Evolutionary conservation across 1,140 invertebrate genomes (phyloP), one percentile per base, ranked within the genome.

Genomic region (Neuroterus valhalla): DNA sequence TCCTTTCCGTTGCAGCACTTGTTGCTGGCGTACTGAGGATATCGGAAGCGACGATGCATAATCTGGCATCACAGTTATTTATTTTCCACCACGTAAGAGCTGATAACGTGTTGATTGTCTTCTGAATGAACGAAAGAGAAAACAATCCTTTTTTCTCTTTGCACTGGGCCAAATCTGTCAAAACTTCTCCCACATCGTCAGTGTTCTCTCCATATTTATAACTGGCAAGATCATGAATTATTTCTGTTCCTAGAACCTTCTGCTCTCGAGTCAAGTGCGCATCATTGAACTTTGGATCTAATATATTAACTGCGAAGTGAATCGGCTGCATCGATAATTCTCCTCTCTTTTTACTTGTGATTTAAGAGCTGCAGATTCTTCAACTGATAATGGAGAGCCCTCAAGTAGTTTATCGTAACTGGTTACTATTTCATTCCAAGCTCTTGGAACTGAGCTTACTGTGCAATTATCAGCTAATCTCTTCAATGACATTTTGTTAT

Each of bases 281-380:
- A 12, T 75, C 78, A 66, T 75, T 79, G 62, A 74, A 74, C 19
- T 70, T 5, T 0, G 78, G 72, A 45, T 79, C 17, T 26, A 79
- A 71, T 50, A 76, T 76, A 21, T 79, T 75, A 0, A 72, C 78
- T 3, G 75, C 75, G 44, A 31, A 79, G 44, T 79, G n/a, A n/a
- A n/a, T n/a, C n/a, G n/a, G n/a, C n/a, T n/a, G n/a, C n/a, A n/a
- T n/a, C n/a, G n/a, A n/a, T 67, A 75, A 72, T 31, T 38, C 4
- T 1, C 12, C 68, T 1, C 66, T 69, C 43, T 11, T 19, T 73
- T 48, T 23, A 75, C 4, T 66, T 52, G 19, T 52, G 6, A 17
- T 52, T 11, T 17, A 3, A 52, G 48, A 2, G 2, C 15, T 5
- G 8, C 15, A 10, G 2, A 45, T 5, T 45, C 44, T 14, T 12